Evolutionary conservation across 1,140 invertebrate species (phyloP), one percentile per base, ranked within the genome.

Genomic region (Hylaeus anthracinus): DNA sequence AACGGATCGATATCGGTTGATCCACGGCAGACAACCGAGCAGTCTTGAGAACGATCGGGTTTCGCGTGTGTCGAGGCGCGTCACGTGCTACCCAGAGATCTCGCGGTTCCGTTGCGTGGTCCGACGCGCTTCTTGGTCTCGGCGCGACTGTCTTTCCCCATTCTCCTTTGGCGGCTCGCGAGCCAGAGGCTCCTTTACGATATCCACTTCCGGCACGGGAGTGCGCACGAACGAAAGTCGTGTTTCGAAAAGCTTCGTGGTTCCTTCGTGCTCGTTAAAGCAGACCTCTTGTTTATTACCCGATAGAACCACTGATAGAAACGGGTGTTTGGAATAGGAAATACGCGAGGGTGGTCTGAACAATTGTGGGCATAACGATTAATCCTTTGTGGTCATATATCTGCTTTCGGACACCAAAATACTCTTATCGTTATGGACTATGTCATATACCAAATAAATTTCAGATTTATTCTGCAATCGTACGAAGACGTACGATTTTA

Each of bases 61-160:
- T 43, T 70, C 2, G 5, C 8, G 3, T 3, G 41, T 1, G 39
- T 12, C 51, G 26, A 26, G 26, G 26, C 45, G 39, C 12, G 65
- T 81, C 86, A 88, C 84, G 82, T 88, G 86, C 3, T 74, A 74
- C 64, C 56, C 51, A 78, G 74, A 37, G 56, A 79, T 64, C 51
- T 58, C 69, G 74, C 77, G 70, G 70, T 64, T 79, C 72, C 70
- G 81, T 80, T 60, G 55, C 79, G 76, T 53, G 88, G 81, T 85
- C 88, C 87, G 77, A 69, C 81, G 73, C 79, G 85, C 71, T 51
- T 79, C 83, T 89, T 83, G 85, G 85, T 83, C 88, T 66, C 76
- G 70, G 87, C 66, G 4, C 87, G 87, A 90, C 89, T 90, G 88
- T 88, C 77, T 86, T 79, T 82, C 63, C 69, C 72, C 75, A 83